Percentiles rank a stretch among this genome's conserved stretches.
Evolutionary conservation across 2,888 invertebrate species (phyloP).

Genomic region (Thera britannica): DNA sequence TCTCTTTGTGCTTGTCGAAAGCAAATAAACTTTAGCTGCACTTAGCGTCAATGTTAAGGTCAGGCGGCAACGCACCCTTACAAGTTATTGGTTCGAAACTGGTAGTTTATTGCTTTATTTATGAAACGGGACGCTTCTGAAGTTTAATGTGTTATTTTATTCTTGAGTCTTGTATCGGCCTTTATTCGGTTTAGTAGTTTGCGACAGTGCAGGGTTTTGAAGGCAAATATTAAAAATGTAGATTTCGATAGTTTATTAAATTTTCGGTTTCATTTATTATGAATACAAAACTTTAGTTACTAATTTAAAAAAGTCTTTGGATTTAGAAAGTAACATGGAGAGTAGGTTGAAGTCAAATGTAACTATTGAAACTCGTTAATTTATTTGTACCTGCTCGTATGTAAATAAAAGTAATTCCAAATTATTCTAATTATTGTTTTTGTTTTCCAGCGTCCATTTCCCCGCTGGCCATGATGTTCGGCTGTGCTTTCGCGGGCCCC

Average conservation of each 20-base stretch:
- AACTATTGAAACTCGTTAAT: no score
- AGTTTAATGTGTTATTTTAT: constrained; percentile 7
- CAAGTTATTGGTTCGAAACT: constrained; percentile 24
- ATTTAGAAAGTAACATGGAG: no score
- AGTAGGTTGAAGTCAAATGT: no score
- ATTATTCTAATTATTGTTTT: not conserved
- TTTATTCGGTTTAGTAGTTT: constrained; percentile 6
- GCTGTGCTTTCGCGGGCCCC: constrained; percentile 56
- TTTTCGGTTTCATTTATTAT: not conserved
- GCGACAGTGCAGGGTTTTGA: not conserved
- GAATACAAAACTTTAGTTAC: no score
- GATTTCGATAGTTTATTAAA: no score
- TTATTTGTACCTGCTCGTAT: no score
- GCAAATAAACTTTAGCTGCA: constrained; percentile 35
- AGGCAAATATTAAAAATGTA: not conserved
- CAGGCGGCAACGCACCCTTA: constrained; percentile 36
- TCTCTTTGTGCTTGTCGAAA: constrained; percentile 40
- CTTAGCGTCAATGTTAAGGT: constrained; percentile 41
- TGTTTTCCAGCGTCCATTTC: constrained; percentile 56
- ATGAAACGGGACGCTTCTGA: constrained; percentile 11
- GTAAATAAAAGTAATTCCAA: no score
- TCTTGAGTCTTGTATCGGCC: constrained; percentile 10
- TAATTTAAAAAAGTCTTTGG: no score
- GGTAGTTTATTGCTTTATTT: constrained; percentile 28
- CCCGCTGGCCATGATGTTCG: constrained; percentile 57